These are phyloP conservation scores for Drosophila saltans DNA, from an alignment of 1,140 invertebrate species.

Conservation along the genomic window DNA sequence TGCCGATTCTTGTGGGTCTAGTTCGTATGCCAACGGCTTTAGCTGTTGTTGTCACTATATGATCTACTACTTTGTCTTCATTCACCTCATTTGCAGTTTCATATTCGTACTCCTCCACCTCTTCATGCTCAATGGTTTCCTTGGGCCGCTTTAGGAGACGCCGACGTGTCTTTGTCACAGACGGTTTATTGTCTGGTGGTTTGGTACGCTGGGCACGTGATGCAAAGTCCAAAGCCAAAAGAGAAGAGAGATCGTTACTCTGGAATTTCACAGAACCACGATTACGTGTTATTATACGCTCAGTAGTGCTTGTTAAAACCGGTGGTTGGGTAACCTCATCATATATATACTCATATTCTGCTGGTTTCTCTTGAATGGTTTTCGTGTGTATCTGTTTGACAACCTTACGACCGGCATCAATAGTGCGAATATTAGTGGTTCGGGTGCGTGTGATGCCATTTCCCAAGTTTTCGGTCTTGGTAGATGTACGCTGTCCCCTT, in stretches of 20 bases:
- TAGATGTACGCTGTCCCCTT: constrained; percentile 46
- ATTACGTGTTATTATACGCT: constrained; percentile 55
- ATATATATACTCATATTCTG: constrained; percentile 70
- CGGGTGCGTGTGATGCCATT: constrained; percentile 65
- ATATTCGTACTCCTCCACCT: constrained; percentile 61
- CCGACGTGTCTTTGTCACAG: constrained; percentile 50
- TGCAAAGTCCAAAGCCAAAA: constrained; percentile 70
- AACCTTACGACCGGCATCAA: constrained; percentile 56
- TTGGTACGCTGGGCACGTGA: constrained; percentile 37
- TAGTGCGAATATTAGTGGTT: constrained; percentile 61
- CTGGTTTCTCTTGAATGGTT: constrained; percentile 60
- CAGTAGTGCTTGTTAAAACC: constrained; percentile 42
- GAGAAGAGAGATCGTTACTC: constrained; percentile 73
- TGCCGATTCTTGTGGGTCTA: constrained; percentile 40
- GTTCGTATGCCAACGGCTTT: constrained; percentile 27
- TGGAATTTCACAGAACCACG: constrained; percentile 68
- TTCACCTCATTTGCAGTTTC: constrained; percentile 30
- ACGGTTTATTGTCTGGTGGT: not conserved
- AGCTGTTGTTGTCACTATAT: constrained; percentile 16
- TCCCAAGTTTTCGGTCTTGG: constrained; percentile 53
- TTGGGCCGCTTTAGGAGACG: constrained; percentile 68
- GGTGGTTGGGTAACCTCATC: constrained; percentile 52
- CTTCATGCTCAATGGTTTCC: constrained; percentile 60
- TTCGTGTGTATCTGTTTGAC: constrained; percentile 68
- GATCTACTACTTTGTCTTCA: not conserved